phyloP scores from a whole-genome alignment of 2,888 invertebrate genomes.

The Lordiphosa andalusiaca region DNA sequence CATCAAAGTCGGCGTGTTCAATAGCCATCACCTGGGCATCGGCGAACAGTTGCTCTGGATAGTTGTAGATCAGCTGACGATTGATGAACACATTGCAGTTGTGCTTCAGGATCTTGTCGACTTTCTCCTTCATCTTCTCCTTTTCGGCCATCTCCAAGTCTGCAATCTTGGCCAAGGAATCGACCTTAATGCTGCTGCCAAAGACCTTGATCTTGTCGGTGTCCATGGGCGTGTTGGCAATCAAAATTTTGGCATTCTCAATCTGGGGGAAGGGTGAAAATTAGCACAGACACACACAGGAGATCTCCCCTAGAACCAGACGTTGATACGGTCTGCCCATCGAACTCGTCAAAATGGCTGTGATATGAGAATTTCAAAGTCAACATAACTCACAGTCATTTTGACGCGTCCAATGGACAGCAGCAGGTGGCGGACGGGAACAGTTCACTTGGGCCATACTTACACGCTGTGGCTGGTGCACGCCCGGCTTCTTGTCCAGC shows the following conservation, averaged over 20 bases:
- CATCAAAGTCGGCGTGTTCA: conserved; percentile 99
- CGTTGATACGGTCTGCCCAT: conserved; percentile 39
- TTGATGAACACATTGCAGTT: conserved; percentile 99
- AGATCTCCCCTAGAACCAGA: too few species aligned
- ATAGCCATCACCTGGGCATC: conserved; percentile 99
- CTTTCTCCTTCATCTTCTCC: conserved; percentile 99
- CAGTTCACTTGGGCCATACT: conserved; percentile 25
- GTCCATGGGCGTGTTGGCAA: conserved; percentile 99
- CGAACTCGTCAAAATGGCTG: conserved; percentile 81
- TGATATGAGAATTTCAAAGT: conserved; percentile 73
- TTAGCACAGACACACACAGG: too few species aligned
- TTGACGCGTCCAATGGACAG: conserved; percentile 72
- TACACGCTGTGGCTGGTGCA: conserved; percentile 94
- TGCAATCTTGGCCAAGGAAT: conserved; percentile 96
- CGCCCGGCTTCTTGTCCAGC: conserved; percentile 97
- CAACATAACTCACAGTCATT: conserved; percentile 81
- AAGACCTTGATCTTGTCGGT: conserved; percentile 99
- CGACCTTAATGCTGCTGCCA: conserved; percentile 95
- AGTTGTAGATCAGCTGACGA: conserved; percentile 99
- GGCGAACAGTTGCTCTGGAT: conserved; percentile 99
- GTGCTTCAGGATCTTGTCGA: conserved; percentile 95
- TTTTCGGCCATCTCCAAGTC: conserved; percentile 98
- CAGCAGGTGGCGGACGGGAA: conserved; percentile 8
- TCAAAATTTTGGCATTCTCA: conserved; percentile 97
- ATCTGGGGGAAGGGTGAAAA: conserved; percentile 79